These are phyloP conservation scores for Drosophila takahashii DNA, from an alignment of 1,140 invertebrate species.

Conservation along the genomic window DNA sequence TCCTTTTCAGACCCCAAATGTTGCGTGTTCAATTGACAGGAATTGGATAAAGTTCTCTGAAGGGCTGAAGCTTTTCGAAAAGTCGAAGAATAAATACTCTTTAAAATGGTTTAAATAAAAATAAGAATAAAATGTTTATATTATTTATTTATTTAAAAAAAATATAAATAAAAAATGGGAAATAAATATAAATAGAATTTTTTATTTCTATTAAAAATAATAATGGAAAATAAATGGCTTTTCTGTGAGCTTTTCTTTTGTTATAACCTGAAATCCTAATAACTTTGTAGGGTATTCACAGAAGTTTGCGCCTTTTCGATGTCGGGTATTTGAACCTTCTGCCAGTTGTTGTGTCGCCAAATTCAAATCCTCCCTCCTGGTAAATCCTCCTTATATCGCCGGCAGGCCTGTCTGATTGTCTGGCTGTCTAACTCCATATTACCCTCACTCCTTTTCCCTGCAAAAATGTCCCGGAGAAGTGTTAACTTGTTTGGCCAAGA, in stretches of 20 bases:
- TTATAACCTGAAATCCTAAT: neutral
- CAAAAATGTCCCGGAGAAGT: conserved; percentile 36
- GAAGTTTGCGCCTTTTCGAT: conserved; percentile 27
- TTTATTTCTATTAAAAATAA: neutral
- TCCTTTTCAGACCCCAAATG: conserved; percentile 26
- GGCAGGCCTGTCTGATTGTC: conserved; percentile 61
- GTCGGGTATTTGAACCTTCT: conserved; percentile 34
- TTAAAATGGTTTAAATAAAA: neutral
- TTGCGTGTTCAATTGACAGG: conserved; percentile 49
- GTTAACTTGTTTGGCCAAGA: conserved; percentile 76
- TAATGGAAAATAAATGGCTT: no score
- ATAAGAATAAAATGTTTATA: no score
- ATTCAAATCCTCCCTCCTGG: conserved; percentile 25
- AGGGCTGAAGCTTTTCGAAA: neutral
- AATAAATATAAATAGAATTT: no score
- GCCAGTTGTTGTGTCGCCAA: conserved; percentile 19
- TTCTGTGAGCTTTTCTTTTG: neutral
- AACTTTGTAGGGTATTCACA: conserved; percentile 11
- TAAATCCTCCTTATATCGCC: conserved; percentile 37
- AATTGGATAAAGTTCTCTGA: conserved; percentile 30
- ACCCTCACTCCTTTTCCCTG: neutral
- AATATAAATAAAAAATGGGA: no score
- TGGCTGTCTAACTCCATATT: conserved; percentile 37
- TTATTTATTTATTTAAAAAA: no score
- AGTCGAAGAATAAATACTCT: conserved; percentile 28